A percentile compares a stretch with the other conserved stretches of the same genome.
Conservation (phyloP, 2,113 vertebrate species). For the Ramphastos sulfuratus region DNA sequence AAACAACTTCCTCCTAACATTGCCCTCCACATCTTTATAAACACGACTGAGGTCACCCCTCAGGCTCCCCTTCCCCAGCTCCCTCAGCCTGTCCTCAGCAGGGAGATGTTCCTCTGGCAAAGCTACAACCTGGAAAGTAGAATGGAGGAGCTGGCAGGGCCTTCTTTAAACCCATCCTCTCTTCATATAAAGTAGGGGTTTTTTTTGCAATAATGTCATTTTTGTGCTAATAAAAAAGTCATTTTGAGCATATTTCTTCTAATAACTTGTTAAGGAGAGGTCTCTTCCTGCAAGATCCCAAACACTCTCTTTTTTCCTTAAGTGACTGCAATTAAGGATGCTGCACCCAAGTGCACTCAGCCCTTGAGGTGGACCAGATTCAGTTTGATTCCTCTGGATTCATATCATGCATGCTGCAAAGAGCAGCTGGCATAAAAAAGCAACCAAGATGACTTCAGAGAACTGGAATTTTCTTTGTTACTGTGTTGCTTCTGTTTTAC, state of each 20-base stretch:
- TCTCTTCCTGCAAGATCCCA: not conserved
- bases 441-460: not conserved
- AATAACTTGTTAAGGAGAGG: not conserved
- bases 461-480: not conserved
- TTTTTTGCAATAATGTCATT: not conserved
- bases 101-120: not conserved
- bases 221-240: not conserved
- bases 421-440: not conserved
- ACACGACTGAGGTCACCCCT: no score
- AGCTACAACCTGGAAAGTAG: not conserved
- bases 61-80: no score
- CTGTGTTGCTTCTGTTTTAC: constrained; percentile 14
- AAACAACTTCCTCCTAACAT: no score
- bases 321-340: not conserved
- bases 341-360: not conserved
- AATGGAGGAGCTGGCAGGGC: not conserved
- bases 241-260: not conserved
- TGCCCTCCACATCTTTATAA: no score
- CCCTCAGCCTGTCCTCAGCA: no score
- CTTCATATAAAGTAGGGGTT: not conserved
- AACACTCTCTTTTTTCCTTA: not conserved
- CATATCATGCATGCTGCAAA: not conserved
- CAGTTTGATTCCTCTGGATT: not conserved
- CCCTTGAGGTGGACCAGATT: not conserved
- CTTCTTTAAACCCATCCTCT: not conserved